A percentile compares a stretch with the other conserved stretches of the same genome.
Evolutionary conservation across 2,113 vertebrate genomes (phyloP).

Genomic region (Chloroceryle aenea): DNA sequence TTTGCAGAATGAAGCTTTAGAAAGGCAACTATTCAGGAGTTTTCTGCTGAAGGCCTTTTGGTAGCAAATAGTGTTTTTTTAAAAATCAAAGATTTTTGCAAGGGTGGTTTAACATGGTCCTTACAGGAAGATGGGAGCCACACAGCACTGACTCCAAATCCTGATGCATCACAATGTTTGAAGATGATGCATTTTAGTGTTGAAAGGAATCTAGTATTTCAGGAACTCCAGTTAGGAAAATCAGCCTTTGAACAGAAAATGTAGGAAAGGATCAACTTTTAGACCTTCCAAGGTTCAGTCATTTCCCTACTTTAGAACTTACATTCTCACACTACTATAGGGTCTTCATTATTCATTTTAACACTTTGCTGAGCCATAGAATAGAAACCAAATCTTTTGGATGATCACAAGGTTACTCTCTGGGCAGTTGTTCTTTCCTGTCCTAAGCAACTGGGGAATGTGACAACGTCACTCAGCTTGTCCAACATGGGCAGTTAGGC

Average conservation of each 20-base stretch:
- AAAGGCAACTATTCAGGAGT: neutral
- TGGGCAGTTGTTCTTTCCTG: neutral
- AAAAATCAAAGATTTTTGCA: neutral
- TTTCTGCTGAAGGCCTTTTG: neutral
- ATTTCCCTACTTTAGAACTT: neutral
- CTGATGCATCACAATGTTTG: neutral
- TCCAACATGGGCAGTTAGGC: neutral
- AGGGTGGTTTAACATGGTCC: neutral
- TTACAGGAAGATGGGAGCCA: neutral
- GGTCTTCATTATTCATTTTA: neutral
- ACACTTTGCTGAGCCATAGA: neutral
- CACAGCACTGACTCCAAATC: neutral
- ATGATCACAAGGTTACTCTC: neutral
- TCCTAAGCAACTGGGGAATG: neutral
- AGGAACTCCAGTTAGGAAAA: neutral
- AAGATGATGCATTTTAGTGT: neutral
- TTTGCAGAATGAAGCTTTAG: neutral
- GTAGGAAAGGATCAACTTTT: neutral
- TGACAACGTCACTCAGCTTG: neutral
- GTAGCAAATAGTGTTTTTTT: neutral
- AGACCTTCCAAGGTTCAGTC: neutral
- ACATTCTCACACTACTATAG: neutral
- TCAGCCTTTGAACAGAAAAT: neutral
- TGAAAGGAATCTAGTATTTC: neutral
- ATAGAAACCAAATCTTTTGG: neutral